Base-by-base conservation (phyloP, 2,797 vertebrate genomes). In the Fringilla coelebs region DNA sequence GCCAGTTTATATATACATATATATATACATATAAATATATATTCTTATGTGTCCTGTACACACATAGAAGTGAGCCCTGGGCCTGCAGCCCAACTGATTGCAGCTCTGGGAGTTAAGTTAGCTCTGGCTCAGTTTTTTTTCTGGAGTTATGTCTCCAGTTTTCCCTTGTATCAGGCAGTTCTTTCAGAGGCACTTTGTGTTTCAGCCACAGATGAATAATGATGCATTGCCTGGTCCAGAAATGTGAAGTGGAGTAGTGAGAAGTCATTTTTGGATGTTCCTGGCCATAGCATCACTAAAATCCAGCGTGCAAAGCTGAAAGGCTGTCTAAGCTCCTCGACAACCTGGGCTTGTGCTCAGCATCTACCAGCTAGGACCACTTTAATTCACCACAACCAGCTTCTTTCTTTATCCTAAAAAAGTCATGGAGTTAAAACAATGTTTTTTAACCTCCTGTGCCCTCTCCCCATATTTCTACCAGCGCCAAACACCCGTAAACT, bases 391-490 rank as follows among this genome's bases (percentile, higher is more conserved):
- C 89, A 83, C 62, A 87, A 89, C 60, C 57, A 84, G 65, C 75
- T 92, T 61, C 82, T 96, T 55, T 54, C 91, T 92, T 89, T 89
- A 72, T 36, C 51, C 89, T 81, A 54, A 91, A 68, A 72, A 81
- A 76, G 79, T 89, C 58, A 74, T 6, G 52, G 77, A 94, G 70
- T 68, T 96, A 82, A 78, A 96, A 95, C 85, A 96, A 96, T 74
- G 68, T 93, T 93, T 85, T 96, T 96, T 96, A 92, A 95, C 95
- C 95, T 95, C 49, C 67, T 0, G 1, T 95, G 89, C 87, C 92
- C 96, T 96, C 88, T 95, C 57, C 41, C 87, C 68, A 41, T 91
- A 91, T 95, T 96, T 93, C 92, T 62, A 90, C 70, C n/a, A 57
- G 63, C 29, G 31, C 85, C 96, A 97, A 96, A 97, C 51, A 67